A percentile compares a stretch with the other conserved stretches of the same genome.
Conservation (phyloP, 1,140 invertebrate genomes). For the Zaprionus ornatus region DNA sequence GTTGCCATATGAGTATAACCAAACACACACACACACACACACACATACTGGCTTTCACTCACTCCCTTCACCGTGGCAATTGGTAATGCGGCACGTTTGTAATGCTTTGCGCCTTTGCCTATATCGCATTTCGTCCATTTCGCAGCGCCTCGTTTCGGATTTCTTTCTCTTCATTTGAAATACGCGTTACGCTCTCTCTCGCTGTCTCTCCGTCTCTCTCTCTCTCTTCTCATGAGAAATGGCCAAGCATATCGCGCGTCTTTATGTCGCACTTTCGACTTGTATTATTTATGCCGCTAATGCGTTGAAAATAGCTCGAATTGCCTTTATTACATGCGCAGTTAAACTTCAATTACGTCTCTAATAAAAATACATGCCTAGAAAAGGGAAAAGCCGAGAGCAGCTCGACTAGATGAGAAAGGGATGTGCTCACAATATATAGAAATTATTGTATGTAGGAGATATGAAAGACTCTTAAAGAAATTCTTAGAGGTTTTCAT, state of each 20-base stretch:
- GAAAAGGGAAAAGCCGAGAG: conserved; percentile 25
- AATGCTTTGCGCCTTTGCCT: conserved; percentile 57
- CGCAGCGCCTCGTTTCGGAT: conserved; percentile 44
- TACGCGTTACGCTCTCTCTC: conserved; percentile 15
- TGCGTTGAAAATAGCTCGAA: conserved; percentile 82
- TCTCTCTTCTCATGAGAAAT: conserved; percentile 48
- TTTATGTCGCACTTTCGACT: conserved; percentile 65
- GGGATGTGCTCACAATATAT: neutral
- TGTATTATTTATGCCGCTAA: conserved; percentile 79
- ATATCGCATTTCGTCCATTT: conserved; percentile 75
- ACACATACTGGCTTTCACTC: neutral
- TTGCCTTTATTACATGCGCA: conserved; percentile 82
- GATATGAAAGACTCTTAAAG: neutral
- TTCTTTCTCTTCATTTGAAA: conserved; percentile 58
- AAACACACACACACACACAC: conserved; percentile 6
- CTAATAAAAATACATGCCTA: conserved; percentile 75
- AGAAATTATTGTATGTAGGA: neutral
- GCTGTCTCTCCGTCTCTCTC: neutral
- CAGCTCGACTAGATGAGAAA: neutral
- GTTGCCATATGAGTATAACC: conserved; percentile 2
- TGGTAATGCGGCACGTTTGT: conserved; percentile 32
- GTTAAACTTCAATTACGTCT: conserved; percentile 81
- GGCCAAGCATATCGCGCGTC: conserved; percentile 61
- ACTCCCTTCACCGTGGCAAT: neutral
- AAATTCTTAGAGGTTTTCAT: neutral